Conservation (phyloP, 2,888 invertebrate genomes). For the Harmothoe impar region DNA sequence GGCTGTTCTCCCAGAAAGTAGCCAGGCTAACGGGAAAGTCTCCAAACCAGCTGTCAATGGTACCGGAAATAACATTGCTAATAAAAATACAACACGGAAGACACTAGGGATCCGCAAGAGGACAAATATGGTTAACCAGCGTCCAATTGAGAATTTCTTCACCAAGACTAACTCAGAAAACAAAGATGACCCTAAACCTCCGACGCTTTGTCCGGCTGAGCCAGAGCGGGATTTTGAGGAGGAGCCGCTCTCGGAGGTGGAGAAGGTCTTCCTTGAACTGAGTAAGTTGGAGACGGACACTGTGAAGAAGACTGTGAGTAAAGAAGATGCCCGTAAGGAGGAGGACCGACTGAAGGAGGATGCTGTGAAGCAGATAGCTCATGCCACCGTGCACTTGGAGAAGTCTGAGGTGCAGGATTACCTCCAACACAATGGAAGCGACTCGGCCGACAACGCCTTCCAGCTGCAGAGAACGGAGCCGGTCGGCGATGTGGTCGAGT, state of each 20-base stretch:
- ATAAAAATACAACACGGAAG: neutral
- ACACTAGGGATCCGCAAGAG: constrained; percentile 1
- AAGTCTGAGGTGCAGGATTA: neutral
- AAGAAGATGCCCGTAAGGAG: neutral
- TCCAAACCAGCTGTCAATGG: neutral
- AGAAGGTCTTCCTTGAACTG: constrained; percentile 8
- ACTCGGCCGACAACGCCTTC: neutral
- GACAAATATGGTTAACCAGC: neutral
- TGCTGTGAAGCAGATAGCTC: constrained; percentile 16
- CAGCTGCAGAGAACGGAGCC: neutral
- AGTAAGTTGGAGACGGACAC: neutral
- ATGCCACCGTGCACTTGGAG: neutral
- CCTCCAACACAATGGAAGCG: neutral
- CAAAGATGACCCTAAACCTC: neutral
- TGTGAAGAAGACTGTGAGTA: neutral
- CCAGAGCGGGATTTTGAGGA: neutral
- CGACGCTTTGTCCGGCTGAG: neutral
- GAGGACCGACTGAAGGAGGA: constrained; percentile 6
- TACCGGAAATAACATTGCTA: neutral
- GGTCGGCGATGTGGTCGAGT: constrained; percentile 27
- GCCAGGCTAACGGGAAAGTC: neutral
- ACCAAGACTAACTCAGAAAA: neutral
- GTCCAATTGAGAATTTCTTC: constrained; percentile 12
- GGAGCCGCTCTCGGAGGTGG: constrained; percentile 22
- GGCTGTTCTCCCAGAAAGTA: neutral